Conservation (phyloP, 1,140 invertebrate species). For the Hyphantria cunea region DNA sequence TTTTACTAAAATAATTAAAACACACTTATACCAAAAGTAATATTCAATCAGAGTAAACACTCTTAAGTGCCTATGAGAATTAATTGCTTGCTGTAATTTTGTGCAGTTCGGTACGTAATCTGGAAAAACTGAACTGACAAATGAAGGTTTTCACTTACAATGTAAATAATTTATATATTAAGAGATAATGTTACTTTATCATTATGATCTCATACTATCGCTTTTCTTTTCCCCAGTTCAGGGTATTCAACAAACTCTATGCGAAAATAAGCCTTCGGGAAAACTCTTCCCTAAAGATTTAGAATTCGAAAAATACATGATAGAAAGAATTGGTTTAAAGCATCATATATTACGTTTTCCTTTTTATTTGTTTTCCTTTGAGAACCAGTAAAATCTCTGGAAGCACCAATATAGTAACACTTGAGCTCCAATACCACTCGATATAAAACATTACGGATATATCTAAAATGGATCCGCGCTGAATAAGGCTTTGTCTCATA, state of each 20-base stretch:
- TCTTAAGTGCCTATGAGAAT: too few relatives aligned
- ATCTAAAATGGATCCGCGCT: background rate
- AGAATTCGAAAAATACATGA: background rate
- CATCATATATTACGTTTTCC: slow-evolving; percentile 4
- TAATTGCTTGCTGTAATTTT: too few relatives aligned
- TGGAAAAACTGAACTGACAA: too few relatives aligned
- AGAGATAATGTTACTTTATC: too few relatives aligned
- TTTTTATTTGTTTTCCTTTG: slow-evolving; percentile 2
- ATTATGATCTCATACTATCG: too few relatives aligned
- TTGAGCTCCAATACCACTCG: background rate
- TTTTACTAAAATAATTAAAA: too few relatives aligned
- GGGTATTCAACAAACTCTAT: background rate
- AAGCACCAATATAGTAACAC: background rate
- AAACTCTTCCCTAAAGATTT: background rate
- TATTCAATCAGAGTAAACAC: too few relatives aligned
- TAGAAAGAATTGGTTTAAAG: slow-evolving; percentile 2
- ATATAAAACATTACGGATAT: background rate
- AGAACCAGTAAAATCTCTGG: background rate
- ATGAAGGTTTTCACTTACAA: too few relatives aligned
- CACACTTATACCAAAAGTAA: too few relatives aligned
- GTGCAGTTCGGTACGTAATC: too few relatives aligned
- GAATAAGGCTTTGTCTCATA: background rate
- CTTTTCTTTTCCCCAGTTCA: too few relatives aligned
- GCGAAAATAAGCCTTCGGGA: background rate
- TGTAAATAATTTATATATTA: too few relatives aligned